Percentiles rank a stretch among this genome's conserved stretches.
Evolutionary conservation across 2,113 vertebrate species (phyloP).

Genomic region (Pogona vitticeps): DNA sequence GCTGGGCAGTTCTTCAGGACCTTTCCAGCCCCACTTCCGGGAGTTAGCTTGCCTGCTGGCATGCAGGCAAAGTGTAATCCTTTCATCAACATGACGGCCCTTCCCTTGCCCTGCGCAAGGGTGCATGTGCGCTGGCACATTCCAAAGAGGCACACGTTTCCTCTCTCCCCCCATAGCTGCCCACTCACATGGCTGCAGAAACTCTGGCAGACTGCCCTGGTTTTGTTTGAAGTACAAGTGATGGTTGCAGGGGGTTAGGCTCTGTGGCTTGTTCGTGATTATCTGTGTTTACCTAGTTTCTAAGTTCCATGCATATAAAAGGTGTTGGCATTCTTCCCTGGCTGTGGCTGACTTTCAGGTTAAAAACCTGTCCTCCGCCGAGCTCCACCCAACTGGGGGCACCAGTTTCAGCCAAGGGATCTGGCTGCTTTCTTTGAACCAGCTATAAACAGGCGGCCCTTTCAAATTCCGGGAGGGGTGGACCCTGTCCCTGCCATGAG

Average conservation of each 20-base stretch:
- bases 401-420: background rate
- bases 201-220: background rate
- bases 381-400: background rate
- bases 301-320: background rate
- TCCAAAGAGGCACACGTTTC: no score
- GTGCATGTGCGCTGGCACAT: background rate
- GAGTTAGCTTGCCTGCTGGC: background rate
- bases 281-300: background rate
- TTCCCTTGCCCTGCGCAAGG: background rate
- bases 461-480: no score
- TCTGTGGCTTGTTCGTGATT: background rate
- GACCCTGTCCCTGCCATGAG: background rate
- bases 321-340: background rate
- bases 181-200: background rate
- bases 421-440: background rate
- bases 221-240: background rate
- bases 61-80: background rate
- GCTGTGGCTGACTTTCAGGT: background rate
- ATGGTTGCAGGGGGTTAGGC: background rate
- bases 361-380: background rate
- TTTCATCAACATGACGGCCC: background rate
- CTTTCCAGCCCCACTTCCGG: background rate
- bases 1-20: background rate
- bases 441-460: background rate
- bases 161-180: background rate